Conservation (phyloP, 2,797 vertebrate species). For the Esox lucius region DNA sequence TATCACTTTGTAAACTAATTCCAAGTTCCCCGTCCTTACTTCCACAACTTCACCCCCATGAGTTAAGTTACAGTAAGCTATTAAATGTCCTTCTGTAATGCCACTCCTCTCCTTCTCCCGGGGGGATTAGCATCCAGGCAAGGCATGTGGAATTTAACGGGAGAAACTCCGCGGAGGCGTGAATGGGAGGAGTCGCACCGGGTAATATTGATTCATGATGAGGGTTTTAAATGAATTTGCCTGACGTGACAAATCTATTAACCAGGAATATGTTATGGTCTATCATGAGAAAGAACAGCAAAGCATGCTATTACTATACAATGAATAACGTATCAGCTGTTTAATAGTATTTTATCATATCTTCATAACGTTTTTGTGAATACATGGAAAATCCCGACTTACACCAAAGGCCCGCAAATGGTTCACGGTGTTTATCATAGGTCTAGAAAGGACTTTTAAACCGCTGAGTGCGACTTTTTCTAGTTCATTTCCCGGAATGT, state of each 20-base stretch:
- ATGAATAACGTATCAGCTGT: neutral
- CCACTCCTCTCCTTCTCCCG: constrained; percentile 54
- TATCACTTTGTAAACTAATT: constrained; percentile 30
- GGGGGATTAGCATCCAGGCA: constrained; percentile 53
- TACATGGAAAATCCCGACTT: neutral
- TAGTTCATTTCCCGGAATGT: neutral
- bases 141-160: constrained; percentile 48
- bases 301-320: neutral
- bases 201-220: constrained; percentile 35
- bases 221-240: constrained; percentile 51
- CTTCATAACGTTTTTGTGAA: neutral
- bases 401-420: neutral
- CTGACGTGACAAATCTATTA: constrained; percentile 8
- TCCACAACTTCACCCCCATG: constrained; percentile 10
- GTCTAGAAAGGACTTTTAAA: neutral
- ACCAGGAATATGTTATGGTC: neutral
- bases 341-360: neutral
- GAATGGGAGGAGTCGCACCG: constrained; percentile 32
- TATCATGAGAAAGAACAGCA: neutral
- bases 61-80: constrained; percentile 30
- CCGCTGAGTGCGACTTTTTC: constrained; percentile 4
- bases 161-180: constrained; percentile 29
- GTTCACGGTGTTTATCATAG: neutral
- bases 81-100: constrained; percentile 8
- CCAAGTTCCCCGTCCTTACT: constrained; percentile 19